phyloP scores from a whole-genome alignment of 2,888 invertebrate species.

The Macroteleia sp. region DNA sequence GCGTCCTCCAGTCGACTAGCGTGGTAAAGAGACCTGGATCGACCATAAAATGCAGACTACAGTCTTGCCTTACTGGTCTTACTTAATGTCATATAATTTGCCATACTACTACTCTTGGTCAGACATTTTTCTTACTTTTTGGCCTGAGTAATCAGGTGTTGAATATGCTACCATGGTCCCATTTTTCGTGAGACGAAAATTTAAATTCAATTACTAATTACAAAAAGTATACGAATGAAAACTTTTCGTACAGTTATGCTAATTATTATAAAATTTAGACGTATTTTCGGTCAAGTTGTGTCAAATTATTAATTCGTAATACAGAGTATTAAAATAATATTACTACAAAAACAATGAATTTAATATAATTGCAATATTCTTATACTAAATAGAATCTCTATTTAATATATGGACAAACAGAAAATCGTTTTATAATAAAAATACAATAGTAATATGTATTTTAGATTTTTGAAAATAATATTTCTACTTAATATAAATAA shows the following conservation, averaged over 20 bases:
- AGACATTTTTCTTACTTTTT: constrained; percentile 38
- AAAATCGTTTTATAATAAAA: too few relatives aligned
- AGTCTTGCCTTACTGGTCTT: constrained; percentile 54
- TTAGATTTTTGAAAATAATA: too few relatives aligned
- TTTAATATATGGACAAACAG: too few relatives aligned
- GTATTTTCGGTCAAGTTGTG: too few relatives aligned
- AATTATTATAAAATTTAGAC: constrained; percentile 37
- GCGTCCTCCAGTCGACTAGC: constrained; percentile 1
- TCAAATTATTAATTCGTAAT: too few relatives aligned
- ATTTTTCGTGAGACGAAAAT: constrained; percentile 55
- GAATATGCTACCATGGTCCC: constrained; percentile 54
- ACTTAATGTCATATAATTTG: constrained; percentile 62
- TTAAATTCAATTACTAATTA: constrained; percentile 56
- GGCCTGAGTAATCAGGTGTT: constrained; percentile 52
- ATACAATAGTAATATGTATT: too few relatives aligned
- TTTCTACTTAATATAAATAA: too few relatives aligned
- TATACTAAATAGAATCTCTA: too few relatives aligned
- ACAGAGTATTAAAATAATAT: too few relatives aligned
- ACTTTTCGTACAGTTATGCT: constrained; percentile 24
- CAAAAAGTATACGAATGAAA: constrained; percentile 23
- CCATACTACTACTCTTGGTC: constrained; percentile 49
- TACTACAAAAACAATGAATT: too few relatives aligned
- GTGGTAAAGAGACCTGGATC: constrained; percentile 25
- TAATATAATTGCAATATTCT: too few relatives aligned
- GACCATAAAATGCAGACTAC: constrained; percentile 50